These are phyloP conservation scores for Lasioglossum albipes DNA, from an alignment of 1,140 invertebrate genomes.

Conservation along the genomic window DNA sequence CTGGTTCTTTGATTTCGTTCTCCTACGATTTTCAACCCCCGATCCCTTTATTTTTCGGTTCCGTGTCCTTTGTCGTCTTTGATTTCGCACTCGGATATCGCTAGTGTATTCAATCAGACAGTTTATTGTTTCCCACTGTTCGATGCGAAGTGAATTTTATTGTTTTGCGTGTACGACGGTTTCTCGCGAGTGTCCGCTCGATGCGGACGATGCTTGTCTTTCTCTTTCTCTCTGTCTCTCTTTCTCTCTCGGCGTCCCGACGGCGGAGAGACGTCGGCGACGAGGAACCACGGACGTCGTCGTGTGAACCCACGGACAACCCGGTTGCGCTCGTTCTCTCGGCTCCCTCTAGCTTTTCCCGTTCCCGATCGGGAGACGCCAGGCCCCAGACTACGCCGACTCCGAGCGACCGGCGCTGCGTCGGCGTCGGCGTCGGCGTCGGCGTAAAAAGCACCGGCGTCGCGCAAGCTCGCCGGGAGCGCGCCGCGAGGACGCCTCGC, in stretches of 20 bases:
- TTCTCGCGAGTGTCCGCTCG: no score
- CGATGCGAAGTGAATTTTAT: no score
- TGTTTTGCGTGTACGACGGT: no score
- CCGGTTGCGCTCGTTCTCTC: constrained; percentile 26
- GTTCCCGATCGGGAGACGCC: constrained; percentile 69
- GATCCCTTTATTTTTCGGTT: no score
- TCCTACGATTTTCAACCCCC: not conserved
- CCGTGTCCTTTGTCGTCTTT: no score
- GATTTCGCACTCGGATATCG: no score
- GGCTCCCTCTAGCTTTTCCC: constrained; percentile 51
- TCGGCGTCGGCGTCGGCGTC: constrained; percentile 53
- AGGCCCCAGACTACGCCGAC: constrained; percentile 74
- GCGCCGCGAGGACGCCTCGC: constrained; percentile 32
- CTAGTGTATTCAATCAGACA: no score
- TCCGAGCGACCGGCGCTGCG: constrained; percentile 62
- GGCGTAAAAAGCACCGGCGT: constrained; percentile 68
- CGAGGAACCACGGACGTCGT: no score
- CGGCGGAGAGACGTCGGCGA: not conserved
- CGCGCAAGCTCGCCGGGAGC: constrained; percentile 65
- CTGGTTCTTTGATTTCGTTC: not conserved
- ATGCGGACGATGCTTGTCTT: no score
- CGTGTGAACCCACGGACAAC: not conserved
- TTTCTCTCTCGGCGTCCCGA: not conserved
- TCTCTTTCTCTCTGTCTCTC: not conserved
- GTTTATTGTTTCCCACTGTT: no score